Base-by-base conservation (phyloP, 1,140 invertebrate species). In the Drosophila ambigua region DNA sequence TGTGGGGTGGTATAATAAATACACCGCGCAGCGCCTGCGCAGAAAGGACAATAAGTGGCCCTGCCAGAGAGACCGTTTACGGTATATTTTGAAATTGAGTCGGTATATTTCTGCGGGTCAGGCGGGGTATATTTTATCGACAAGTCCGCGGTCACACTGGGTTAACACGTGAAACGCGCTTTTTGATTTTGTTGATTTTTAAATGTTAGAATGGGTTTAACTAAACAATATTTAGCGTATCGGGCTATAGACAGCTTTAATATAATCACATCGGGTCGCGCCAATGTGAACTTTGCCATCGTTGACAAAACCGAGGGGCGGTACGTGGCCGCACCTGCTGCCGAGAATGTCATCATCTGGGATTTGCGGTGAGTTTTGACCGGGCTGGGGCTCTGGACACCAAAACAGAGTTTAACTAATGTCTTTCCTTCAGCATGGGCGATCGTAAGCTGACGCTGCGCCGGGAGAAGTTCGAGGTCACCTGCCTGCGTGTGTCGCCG, bases 161-260 rank as follows among this genome's bases (percentile, higher is more conserved):
- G 50, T 49, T 58, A 87, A 79, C 83, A 88, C 83, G 83, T 88
- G 83, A 81, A 71, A 62, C 52, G 20, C 46, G 63, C 59, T 62
- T 59, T 62, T 65, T 48, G 45, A 58, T 28, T 71, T 68, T 54
- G 58, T 31, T 35, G 20, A 48, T 24, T 51, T 52, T 57, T 66
- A 50, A 67, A 79, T 83, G 72, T 44, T 72, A 74, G 46, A 55
- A 99, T 99, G 98, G 98, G 97, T 67, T 92, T 99, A 74, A 99
- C 98, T 20, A 99, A 98, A 91, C 97, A 99, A 93, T 99, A 99
- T 94, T 94, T 99, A 58, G 95, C 97, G 50, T 99, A 98, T 92
- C 94, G 94, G 9, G 94, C 96, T 11, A 95, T 95, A 52, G 95
- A 96, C 39, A 95, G 95, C 80, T 97, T 97, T 92, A 98, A 98